Conservation (phyloP, 2,797 vertebrate genomes). For the Apogon talboti region DNA sequence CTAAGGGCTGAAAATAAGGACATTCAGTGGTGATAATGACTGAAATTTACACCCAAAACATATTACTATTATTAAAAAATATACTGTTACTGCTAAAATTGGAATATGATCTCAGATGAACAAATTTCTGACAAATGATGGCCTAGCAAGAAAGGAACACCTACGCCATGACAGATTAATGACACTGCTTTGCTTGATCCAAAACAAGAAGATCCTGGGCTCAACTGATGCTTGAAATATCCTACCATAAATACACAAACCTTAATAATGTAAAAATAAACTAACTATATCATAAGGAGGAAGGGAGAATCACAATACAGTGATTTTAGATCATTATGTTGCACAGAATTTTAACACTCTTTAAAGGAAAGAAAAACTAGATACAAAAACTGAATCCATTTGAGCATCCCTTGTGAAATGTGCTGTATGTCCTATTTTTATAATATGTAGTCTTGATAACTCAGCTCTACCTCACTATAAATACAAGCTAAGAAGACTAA, state of each 20-base stretch:
- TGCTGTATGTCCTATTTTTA: constrained; percentile 45
- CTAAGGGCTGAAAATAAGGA: neutral
- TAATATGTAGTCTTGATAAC: constrained; percentile 37
- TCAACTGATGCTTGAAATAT: neutral
- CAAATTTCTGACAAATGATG: constrained; percentile 17
- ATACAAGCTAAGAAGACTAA: constrained; percentile 35
- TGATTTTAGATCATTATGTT: constrained; percentile 10
- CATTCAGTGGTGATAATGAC: constrained; percentile 3
- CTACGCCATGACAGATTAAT: constrained; percentile 10
- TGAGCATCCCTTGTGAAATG: constrained; percentile 6
- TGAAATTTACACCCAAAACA: neutral
- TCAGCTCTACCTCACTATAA: constrained; percentile 34
- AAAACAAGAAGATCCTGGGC: neutral
- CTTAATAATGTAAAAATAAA: neutral
- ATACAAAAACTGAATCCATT: constrained; percentile 22
- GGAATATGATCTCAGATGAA: neutral
- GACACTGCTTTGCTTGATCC: neutral
- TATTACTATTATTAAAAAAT: neutral
- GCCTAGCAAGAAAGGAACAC: constrained; percentile 10
- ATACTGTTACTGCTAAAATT: neutral
- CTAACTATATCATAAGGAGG: neutral
- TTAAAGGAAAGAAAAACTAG: constrained; percentile 12
- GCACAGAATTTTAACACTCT: constrained; percentile 1
- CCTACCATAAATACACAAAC: neutral
- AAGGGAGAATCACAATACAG: neutral